Base-by-base conservation (phyloP, 1,140 invertebrate species). In the Muscidifurax raptorellus region DNA sequence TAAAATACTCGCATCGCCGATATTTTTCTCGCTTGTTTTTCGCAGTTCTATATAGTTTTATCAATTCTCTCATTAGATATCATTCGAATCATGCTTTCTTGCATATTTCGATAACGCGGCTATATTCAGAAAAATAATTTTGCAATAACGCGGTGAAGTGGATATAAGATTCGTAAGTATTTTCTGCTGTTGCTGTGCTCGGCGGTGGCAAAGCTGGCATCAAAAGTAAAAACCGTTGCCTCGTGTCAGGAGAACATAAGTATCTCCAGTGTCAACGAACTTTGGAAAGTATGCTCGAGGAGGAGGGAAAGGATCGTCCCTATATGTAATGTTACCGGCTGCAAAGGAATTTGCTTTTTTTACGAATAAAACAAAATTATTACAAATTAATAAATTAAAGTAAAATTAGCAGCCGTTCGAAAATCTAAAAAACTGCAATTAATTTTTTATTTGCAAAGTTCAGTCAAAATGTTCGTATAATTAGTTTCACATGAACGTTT, bases 191-290 rank as follows among this genome's bases (percentile, higher is more conserved):
- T 84, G 27, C n/a, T 47, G 52, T 59, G 52, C 18, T 22, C 52
- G 52, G 28, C 28, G 72, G 75, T 40, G 64, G 82, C 25, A 64
- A 71, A 82, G 32, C 71, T 83, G 25, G 47, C 82, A 36, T 83
- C 74, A 66, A 77, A 83, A 80, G 44, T 76, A 80, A 83, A 86
- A 83, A 67, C 27, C 74, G 80, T 80, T 83, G 71, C 27, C 9
- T 67, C n/a, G 22, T 71, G 80, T 47, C 74, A 80, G 76, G 76
- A 78, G 71, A 78, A 83, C 71, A 86, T 44, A n/a, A 83, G 66
- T 12, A 28, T 27, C 25, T 69, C 59, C 13, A 74, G 30, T 52
- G 66, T 83, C 76, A 71, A 78, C 44, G 82, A 83, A 78, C 82
- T 78, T 83, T 47, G 30, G 75, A 83, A 83, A 83, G 82, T 78